A percentile compares a stretch with the other conserved stretches of the same genome.
These are phyloP conservation scores for Rhopalosiphum padi DNA, from an alignment of 1,140 invertebrate genomes.

Conservation along the genomic window DNA sequence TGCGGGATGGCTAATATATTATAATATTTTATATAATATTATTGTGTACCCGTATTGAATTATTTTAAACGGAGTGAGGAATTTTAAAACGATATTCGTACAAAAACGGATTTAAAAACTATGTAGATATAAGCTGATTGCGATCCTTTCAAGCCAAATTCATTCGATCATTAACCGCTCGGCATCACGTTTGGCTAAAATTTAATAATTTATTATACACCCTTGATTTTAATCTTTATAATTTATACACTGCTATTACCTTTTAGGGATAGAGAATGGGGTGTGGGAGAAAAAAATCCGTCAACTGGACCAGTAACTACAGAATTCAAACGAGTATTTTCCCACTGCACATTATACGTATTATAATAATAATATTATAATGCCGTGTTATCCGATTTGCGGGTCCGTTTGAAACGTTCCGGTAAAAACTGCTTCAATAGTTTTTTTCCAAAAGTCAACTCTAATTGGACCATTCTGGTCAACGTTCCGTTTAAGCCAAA, in stretches of 20 bases:
- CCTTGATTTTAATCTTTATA: background rate
- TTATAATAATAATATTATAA: background rate
- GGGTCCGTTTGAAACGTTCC: background rate
- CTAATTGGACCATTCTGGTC: background rate
- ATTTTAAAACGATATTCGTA: background rate
- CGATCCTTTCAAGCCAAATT: background rate
- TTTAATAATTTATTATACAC: background rate
- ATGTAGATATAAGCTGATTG: background rate
- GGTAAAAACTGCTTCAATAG: background rate
- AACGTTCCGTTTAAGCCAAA: background rate
- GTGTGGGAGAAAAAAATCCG: background rate
- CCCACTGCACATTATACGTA: background rate
- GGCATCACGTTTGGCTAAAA: background rate
- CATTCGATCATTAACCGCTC: background rate
- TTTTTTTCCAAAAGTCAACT: background rate
- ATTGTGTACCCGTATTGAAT: background rate
- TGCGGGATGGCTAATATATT: background rate
- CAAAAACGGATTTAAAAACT: background rate
- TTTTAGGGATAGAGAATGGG: background rate
- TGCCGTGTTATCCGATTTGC: background rate
- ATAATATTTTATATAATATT: background rate
- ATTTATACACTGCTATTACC: background rate
- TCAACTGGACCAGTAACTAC: background rate
- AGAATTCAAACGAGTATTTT: conserved; percentile 4
- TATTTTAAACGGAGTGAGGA: background rate